These are phyloP conservation scores for Chiloscyllium punctatum DNA, from an alignment of 2,797 vertebrate genomes.

Conservation along the genomic window DNA sequence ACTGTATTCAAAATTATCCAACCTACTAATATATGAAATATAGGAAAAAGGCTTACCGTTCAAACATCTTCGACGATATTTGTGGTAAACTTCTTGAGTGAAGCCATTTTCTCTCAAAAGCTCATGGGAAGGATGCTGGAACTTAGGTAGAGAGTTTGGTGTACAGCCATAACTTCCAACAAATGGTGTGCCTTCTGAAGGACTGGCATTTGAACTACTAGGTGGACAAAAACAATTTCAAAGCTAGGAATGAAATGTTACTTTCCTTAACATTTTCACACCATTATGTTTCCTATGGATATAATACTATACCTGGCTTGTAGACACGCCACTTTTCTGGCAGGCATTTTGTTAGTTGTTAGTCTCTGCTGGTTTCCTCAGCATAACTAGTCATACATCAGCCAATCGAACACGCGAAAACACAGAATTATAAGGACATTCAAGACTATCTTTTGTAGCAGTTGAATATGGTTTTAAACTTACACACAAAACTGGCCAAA, in stretches of 20 bases:
- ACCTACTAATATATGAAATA: not conserved
- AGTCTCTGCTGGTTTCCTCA: not conserved
- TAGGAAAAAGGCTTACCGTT: slow-evolving; percentile 59
- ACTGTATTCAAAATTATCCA: not conserved
- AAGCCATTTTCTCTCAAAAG: slow-evolving; percentile 87
- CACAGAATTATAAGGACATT: not conserved
- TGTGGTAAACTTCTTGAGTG: slow-evolving; percentile 90
- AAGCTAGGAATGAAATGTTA: not conserved
- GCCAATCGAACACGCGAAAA: no score
- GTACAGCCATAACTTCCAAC: slow-evolving; percentile 69
- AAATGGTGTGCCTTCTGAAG: slow-evolving; percentile 69
- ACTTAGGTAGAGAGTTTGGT: slow-evolving; percentile 82
- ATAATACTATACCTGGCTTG: not conserved
- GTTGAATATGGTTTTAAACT: not conserved
- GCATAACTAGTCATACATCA: not conserved
- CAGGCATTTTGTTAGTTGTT: not conserved
- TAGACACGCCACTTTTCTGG: not conserved
- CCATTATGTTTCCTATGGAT: not conserved
- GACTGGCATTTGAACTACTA: slow-evolving; percentile 79
- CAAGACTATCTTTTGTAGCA: not conserved
- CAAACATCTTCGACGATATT: slow-evolving; percentile 78
- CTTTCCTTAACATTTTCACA: not conserved
- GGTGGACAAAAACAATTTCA: slow-evolving; percentile 7
- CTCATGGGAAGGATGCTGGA: slow-evolving; percentile 89
- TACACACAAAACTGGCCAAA: not conserved